A percentile compares a stretch with the other conserved stretches of the same genome.
These are phyloP conservation scores for Leontopithecus rosalia DNA, from an alignment of 2,797 vertebrate species.

Conservation along the genomic window DNA sequence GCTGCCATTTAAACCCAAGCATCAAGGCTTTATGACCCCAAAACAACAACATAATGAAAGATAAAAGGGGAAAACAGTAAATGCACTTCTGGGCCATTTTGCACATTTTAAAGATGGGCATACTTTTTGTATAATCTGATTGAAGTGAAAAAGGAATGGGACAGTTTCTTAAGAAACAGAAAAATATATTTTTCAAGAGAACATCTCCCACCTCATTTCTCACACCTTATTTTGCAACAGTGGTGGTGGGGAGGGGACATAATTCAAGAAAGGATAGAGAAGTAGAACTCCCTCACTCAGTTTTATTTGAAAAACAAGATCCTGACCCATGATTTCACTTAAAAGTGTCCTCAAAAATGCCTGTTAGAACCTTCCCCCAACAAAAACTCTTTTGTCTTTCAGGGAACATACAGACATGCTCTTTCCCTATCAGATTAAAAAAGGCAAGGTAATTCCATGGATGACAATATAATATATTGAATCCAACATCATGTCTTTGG, in stretches of 20 bases:
- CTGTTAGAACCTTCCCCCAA: not conserved
- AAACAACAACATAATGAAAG: not conserved
- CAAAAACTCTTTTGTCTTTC: not conserved
- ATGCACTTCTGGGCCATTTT: not conserved
- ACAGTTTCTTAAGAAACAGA: not conserved
- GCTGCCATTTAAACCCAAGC: not conserved
- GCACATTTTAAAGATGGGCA: not conserved
- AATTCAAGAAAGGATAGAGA: not conserved
- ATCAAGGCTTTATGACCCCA: not conserved
- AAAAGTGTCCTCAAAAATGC: not conserved
- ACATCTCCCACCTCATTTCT: not conserved
- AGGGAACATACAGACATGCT: not conserved
- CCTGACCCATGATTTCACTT: not conserved
- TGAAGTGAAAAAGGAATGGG: not conserved
- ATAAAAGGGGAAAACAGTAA: slow-evolving; percentile 4
- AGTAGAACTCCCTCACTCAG: not conserved
- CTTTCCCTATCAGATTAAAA: not conserved
- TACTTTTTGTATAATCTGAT: not conserved
- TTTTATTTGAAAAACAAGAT: slow-evolving; percentile 2
- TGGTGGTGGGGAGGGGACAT: rapidly evolving
- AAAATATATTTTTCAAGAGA: not conserved
- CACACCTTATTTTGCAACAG: not conserved
- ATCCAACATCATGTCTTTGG: not conserved
- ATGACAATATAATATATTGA: not conserved
- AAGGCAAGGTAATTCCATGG: not conserved